Evolutionary conservation across 2,888 invertebrate genomes (phyloP).

Genomic region (Linhomoeus sp.): DNA sequence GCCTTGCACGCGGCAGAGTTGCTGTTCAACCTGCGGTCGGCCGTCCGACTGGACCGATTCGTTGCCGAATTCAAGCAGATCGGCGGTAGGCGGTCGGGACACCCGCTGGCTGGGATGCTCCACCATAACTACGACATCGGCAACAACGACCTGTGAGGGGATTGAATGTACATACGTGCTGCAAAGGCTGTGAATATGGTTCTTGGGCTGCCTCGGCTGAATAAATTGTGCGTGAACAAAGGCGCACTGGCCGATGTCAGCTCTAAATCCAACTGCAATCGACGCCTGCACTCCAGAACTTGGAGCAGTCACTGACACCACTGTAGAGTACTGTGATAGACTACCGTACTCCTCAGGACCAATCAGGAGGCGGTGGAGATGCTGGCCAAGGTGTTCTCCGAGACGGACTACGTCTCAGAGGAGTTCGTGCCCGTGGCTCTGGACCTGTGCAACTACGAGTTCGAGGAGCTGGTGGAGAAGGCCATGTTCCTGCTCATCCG

Average conservation of each 20-base stretch:
- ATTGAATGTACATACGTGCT: background rate
- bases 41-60: slow-evolving; percentile 27
- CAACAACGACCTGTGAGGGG: background rate
- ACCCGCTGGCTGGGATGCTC: background rate
- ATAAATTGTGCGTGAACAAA: too few relatives aligned
- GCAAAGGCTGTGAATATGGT: too few relatives aligned
- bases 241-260: too few relatives aligned
- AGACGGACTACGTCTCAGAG: slow-evolving; percentile 20
- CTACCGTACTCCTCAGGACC: too few relatives aligned
- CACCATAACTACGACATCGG: background rate
- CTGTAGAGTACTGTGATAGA: too few relatives aligned
- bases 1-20: slow-evolving; percentile 14
- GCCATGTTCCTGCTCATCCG: slow-evolving; percentile 24
- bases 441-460: slow-evolving; percentile 19
- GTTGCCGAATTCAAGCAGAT: slow-evolving; percentile 23
- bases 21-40: slow-evolving; percentile 29
- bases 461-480: slow-evolving; percentile 22
- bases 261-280: too few relatives aligned
- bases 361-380: background rate
- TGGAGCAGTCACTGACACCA: too few relatives aligned
- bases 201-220: too few relatives aligned
- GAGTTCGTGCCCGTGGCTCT: slow-evolving; percentile 18
- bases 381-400: slow-evolving; percentile 24
- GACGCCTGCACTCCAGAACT: too few relatives aligned
- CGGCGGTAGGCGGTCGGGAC: slow-evolving; percentile 9